Base-by-base conservation (phyloP, 2,113 vertebrate genomes). In the Mormyrus iriodes region DNA sequence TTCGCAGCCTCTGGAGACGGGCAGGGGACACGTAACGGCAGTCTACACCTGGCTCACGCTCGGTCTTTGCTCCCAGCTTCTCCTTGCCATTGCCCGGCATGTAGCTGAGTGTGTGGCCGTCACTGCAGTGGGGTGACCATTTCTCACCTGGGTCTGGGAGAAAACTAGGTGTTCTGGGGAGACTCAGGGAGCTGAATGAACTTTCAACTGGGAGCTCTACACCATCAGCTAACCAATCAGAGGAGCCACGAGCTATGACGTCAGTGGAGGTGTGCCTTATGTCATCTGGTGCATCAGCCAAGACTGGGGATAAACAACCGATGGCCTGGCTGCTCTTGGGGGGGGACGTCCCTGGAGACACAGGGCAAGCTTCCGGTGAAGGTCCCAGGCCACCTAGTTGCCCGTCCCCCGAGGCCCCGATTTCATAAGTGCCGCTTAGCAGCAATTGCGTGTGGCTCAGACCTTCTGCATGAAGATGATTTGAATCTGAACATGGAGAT, bases 11-110 rank as follows among this genome's bases (percentile, higher is more conserved):
- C 65, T 49, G 92, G 52, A 94, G 92, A 48, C 90, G 85, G 24
- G 87, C 49, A 13, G 93, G 91, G 89, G 93, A 95, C 53, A 96
- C 94, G 52, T 90, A 93, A 52, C 88, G 86, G 19, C 55, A 86
- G 12, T 7, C 58, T 61, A 42, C 89, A 46, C 31, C 69, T 85
- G 53, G 61, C 21, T 35, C 24, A 9, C 8, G 44, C 24, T 88
- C 84, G 7, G 89, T 27, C 31, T 15, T 8, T 27, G 24, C 76
- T 8, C 87, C 82, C 19, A 21, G 42, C 51, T 58, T 73, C 9
- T 49, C 17, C 39, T 49, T 91, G 31, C 65, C 90, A 4, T 12
- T 91, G 0, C 88, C 91, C 86, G 88, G 88, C 94, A 89, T 85
- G 35, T 52, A 39, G 21, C 89, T 88, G 4, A 35, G 31, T 2